Percentiles rank a stretch among this genome's conserved stretches.
Evolutionary conservation across 2,888 invertebrate genomes (phyloP).

Genomic region (Acleris holmiana): DNA sequence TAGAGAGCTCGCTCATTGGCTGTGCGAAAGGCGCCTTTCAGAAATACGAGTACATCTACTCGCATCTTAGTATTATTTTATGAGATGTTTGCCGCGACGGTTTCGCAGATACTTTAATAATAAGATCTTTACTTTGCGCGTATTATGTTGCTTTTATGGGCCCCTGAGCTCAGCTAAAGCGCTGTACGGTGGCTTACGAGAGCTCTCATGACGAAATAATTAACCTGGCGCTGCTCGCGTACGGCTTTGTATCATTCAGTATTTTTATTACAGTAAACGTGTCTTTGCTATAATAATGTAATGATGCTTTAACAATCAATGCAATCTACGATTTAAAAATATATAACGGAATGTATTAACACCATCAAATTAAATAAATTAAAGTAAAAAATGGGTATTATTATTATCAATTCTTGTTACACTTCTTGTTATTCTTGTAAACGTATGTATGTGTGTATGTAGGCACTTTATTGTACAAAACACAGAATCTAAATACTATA

Average conservation of each 20-base stretch:
- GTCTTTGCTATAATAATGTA: background rate
- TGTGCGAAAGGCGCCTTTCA: conserved; percentile 57
- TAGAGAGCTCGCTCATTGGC: conserved; percentile 66
- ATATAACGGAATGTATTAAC: no score
- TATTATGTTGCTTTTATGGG: conserved; percentile 81
- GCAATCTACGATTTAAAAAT: background rate
- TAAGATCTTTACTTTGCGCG: conserved; percentile 81
- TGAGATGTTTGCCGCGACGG: conserved; percentile 79
- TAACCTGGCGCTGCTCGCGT: conserved; percentile 76
- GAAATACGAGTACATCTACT: conserved; percentile 48
- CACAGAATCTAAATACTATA: no score
- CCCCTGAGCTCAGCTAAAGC: conserved; percentile 74
- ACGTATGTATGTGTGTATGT: no score
- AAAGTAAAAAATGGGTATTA: no score
- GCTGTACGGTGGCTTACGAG: conserved; percentile 79
- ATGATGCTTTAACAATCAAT: background rate
- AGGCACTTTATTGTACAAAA: no score
- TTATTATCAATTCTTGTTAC: no score
- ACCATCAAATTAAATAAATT: no score
- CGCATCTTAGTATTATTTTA: conserved; percentile 79
- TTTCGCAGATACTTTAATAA: conserved; percentile 84
- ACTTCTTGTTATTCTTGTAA: no score
- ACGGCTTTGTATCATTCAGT: conserved; percentile 58
- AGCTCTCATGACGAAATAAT: conserved; percentile 82
- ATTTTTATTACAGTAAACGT: background rate